phyloP scores from a whole-genome alignment of 2,797 vertebrate species.

The Halcyon leucocephala region DNA sequence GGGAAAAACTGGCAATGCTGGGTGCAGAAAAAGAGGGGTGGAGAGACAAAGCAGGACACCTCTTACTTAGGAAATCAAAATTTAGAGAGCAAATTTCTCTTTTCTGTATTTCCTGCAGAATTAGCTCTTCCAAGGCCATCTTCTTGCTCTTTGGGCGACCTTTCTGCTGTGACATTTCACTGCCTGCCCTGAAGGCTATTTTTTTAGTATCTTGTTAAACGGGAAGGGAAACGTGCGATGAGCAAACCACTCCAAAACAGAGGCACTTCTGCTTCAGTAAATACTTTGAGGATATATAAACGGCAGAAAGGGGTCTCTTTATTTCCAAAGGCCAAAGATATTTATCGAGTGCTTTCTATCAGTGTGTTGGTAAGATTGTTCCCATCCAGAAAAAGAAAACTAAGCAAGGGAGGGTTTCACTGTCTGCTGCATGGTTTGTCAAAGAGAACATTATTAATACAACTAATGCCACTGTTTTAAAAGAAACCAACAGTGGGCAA shows the following conservation, averaged over 20 bases:
- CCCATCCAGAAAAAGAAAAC: not conserved
- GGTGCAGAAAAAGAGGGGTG: not conserved
- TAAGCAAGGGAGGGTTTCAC: not conserved
- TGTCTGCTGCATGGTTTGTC: not conserved
- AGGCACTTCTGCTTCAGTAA: constrained; percentile 51
- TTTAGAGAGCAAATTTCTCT: not conserved
- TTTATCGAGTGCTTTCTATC: constrained; percentile 20
- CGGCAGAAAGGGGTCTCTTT: not conserved
- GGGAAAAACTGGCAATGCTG: not conserved
- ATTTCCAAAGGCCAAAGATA: constrained; percentile 39
- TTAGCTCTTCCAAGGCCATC: constrained; percentile 34
- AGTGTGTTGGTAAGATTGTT: not conserved
- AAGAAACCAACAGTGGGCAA: not conserved
- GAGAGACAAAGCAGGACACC: not conserved
- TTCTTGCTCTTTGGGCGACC: constrained; percentile 24
- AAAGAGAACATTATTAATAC: not conserved
- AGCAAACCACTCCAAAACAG: constrained; percentile 26
- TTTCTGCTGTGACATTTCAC: constrained; percentile 24
- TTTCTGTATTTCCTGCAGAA: constrained; percentile 11
- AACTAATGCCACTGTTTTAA: not conserved
- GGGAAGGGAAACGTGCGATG: not conserved
- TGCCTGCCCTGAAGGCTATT: constrained; percentile 35
- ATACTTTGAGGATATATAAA: constrained; percentile 45
- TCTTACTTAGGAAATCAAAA: not conserved
- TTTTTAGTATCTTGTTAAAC: constrained; percentile 60